Evolutionary conservation across 2,888 invertebrate genomes (phyloP).

Genomic region (Drosophila mayaguana): DNA sequence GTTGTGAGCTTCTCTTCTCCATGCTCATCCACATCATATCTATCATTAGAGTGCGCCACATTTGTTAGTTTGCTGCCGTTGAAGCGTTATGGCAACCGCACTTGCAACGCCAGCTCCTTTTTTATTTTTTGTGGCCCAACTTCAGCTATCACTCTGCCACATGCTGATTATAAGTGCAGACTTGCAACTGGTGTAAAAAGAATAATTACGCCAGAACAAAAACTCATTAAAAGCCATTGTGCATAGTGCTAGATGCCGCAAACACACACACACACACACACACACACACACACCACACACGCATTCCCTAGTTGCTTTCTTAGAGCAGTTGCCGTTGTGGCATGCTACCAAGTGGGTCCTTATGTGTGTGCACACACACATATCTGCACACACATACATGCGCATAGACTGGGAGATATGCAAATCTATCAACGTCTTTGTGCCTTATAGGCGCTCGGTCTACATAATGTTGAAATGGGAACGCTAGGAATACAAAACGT

Average conservation of each 20-base stretch:
- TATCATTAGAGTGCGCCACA: background rate
- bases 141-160: constrained; percentile 18
- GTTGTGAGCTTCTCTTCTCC: background rate
- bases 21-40: background rate
- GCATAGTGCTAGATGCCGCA: constrained; percentile 42
- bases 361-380: background rate
- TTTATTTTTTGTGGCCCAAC: constrained; percentile 7
- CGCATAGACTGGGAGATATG: constrained; percentile 33
- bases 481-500: constrained; percentile 57
- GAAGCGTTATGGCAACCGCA: background rate
- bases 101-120: background rate
- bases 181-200: constrained; percentile 50
- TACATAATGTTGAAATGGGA: constrained; percentile 19
- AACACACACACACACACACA: constrained; percentile 46
- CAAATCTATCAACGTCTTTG: constrained; percentile 74
- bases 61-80: background rate
- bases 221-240: constrained; percentile 72
- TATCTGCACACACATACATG: background rate
- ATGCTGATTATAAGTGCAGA: constrained; percentile 39
- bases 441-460: constrained; percentile 43
- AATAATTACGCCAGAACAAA: constrained; percentile 65
- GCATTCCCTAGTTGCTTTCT: constrained; percentile 36
- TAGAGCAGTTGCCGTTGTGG: constrained; percentile 30
- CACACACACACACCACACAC: constrained; percentile 31
- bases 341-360: constrained; percentile 5